Evolutionary conservation across 2,113 vertebrate species (phyloP), one percentile per base, ranked within the genome.

Genomic region (Falcunculus frontatus): DNA sequence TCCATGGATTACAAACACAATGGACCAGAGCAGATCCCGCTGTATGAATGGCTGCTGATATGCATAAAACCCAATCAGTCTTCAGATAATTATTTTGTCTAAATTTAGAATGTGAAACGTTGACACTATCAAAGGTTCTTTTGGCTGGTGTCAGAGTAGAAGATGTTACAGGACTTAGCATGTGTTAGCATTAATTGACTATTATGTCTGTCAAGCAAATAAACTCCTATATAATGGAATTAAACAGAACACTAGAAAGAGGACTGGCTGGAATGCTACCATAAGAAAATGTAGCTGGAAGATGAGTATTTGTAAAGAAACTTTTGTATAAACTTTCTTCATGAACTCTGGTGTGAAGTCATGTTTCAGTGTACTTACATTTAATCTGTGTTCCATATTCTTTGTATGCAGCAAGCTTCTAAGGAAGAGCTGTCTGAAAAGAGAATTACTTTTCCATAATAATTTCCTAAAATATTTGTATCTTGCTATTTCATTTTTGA

Each of bases 1-100:
- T 95, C 93, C 94, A 60, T 47, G 93, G 94, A 95, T 95, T 95
- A 96, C 35, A 75, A 50, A 91, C 91, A 90, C 84, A 95, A 78
- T 86, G 87, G 82, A 86, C 50, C 79, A 85, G 57, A 78, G 78
- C 89, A 88, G 87, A 77, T 80, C 84, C 47, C 0, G 1, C 59
- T 39, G 6, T 52, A 85, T 92, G 81, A 96, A 95, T 92, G 75
- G 64, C 53, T 80, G 41, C 39, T 87, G 86, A 82, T 87, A 82
- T 56, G 47, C 87, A 91, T 93, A 88, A 94, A 96, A 53, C 27
- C 13, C 78, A 87, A 69, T 70, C n/a, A 62, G 91, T 96, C 72
- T 68, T 78, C 70, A 83, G 89, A 77, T 87, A 95, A 95, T 96
- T 91, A 94, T 96, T 97, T 89, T 87, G 75, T 95, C 84, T 82